Evolutionary conservation across 2,113 vertebrate genomes (phyloP).

Genomic region (Prochilodus magdalenae): DNA sequence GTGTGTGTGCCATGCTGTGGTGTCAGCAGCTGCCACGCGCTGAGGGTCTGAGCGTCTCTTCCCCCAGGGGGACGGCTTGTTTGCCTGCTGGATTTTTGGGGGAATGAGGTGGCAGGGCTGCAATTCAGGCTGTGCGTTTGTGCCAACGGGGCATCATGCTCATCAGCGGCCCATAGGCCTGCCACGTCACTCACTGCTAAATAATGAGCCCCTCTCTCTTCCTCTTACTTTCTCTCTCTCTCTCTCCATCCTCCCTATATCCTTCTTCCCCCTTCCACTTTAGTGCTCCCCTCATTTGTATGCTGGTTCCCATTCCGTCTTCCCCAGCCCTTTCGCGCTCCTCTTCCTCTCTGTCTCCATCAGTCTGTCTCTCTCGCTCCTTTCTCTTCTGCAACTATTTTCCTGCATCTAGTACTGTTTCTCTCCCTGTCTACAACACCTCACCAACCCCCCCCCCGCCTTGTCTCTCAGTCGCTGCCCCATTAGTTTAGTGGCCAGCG

Average conservation of each 20-base stretch:
- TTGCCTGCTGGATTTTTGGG: slow-evolving; percentile 51
- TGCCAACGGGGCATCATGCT: slow-evolving; percentile 59
- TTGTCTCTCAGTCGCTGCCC: slow-evolving; percentile 78
- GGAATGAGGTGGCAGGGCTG: slow-evolving; percentile 58
- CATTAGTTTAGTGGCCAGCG: slow-evolving; percentile 98
- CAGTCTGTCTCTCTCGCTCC: slow-evolving; percentile 44
- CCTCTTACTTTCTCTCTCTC: background rate
- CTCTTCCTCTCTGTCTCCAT: slow-evolving; percentile 53
- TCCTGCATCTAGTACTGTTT: slow-evolving; percentile 64
- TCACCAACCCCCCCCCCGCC: slow-evolving; percentile 71
- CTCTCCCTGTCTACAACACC: slow-evolving; percentile 74
- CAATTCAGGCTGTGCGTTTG: slow-evolving; percentile 46
- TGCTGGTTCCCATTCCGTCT: slow-evolving; percentile 70
- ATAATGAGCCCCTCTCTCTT: slow-evolving; percentile 59
- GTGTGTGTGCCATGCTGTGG: slow-evolving; percentile 44
- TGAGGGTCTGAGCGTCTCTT: slow-evolving; percentile 52
- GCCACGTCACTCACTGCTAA: slow-evolving; percentile 59
- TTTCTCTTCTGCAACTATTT: slow-evolving; percentile 57
- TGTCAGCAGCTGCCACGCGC: slow-evolving; percentile 60
- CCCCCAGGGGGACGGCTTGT: slow-evolving; percentile 64
- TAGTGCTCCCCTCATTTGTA: slow-evolving; percentile 54
- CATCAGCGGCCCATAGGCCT: slow-evolving; percentile 49
- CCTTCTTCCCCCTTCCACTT: slow-evolving; percentile 46
- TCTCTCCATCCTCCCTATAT: slow-evolving; percentile 36
- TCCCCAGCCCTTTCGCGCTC: slow-evolving; percentile 70